Evolutionary conservation across 2,797 vertebrate species (phyloP).

Genomic region (Peromyscus nudipes): DNA sequence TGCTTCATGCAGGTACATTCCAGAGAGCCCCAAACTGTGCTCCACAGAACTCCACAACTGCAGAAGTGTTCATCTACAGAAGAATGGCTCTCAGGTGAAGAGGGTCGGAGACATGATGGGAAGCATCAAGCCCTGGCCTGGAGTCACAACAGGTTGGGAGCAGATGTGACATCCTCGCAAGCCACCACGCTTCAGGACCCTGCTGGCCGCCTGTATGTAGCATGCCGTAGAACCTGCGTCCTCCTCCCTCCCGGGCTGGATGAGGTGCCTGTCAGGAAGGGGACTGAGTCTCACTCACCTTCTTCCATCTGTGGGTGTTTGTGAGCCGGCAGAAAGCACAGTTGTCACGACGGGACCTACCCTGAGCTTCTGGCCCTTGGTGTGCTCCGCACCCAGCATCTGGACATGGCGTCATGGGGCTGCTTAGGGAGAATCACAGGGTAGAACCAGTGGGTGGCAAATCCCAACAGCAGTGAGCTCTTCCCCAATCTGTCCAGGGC

Average conservation of each 20-base stretch:
- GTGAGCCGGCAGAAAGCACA: not conserved
- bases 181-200: not conserved
- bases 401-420: fast-evolving
- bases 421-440: too few species aligned
- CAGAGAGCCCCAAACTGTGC: not conserved
- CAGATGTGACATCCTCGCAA: not conserved
- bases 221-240: not conserved
- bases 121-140: fast-evolving
- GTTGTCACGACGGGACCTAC: fast-evolving
- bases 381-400: not conserved
- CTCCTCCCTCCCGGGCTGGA: not conserved
- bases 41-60: not conserved
- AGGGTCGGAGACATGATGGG: fast-evolving
- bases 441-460: too few species aligned
- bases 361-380: not conserved
- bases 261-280: not conserved
- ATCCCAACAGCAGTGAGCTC: too few species aligned
- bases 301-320: fast-evolving
- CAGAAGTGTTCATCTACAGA: fast-evolving
- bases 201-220: not conserved
- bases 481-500: too few species aligned
- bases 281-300: not conserved
- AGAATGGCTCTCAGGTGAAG: not conserved
- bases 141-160: not conserved
- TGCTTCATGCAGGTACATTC: fast-evolving